These are phyloP conservation scores for Mastacembelus armatus DNA, from an alignment of 2,797 vertebrate species.

Conservation along the genomic window DNA sequence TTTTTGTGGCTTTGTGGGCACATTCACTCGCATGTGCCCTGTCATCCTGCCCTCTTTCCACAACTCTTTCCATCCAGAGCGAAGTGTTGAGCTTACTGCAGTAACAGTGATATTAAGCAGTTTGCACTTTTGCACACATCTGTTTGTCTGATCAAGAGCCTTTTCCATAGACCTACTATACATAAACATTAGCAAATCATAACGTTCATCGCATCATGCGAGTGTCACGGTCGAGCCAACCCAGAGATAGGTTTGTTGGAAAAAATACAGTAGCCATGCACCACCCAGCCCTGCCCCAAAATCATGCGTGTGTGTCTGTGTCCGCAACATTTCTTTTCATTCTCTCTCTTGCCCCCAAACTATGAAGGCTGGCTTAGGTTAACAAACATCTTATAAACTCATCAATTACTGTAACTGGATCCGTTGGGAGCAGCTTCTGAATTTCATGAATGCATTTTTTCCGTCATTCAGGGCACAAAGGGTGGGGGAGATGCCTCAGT, in stretches of 20 bases:
- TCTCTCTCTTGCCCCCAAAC: slow-evolving; percentile 47
- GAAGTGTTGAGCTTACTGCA: slow-evolving; percentile 79
- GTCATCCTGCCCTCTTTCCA: slow-evolving; percentile 73
- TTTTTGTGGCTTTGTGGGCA: slow-evolving; percentile 37
- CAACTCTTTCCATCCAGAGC: slow-evolving; percentile 76
- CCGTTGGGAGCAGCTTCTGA: slow-evolving; percentile 78
- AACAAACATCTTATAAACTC: slow-evolving; percentile 82
- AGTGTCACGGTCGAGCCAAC: slow-evolving; percentile 50
- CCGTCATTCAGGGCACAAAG: slow-evolving; percentile 57
- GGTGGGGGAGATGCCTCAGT: slow-evolving; percentile 47
- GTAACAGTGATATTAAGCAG: slow-evolving; percentile 77
- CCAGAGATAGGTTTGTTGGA: slow-evolving; percentile 62
- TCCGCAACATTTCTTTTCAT: slow-evolving; percentile 66
- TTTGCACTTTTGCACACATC: slow-evolving; percentile 79
- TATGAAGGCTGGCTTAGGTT: slow-evolving; percentile 71
- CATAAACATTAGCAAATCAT: slow-evolving; percentile 67
- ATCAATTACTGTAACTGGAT: slow-evolving; percentile 83
- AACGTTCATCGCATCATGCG: slow-evolving; percentile 64
- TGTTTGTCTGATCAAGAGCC: slow-evolving; percentile 80
- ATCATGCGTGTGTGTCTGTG: slow-evolving; percentile 25
- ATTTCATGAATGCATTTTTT: slow-evolving; percentile 81
- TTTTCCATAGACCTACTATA: slow-evolving; percentile 68
- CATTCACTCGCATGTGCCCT: slow-evolving; percentile 62
- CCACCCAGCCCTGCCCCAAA: slow-evolving; percentile 15
- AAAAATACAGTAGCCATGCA: slow-evolving; percentile 71